Evolutionary conservation across 1,140 invertebrate genomes (phyloP), one percentile per base, ranked within the genome.

Genomic region (Pseudomyrmex dendroicus): DNA sequence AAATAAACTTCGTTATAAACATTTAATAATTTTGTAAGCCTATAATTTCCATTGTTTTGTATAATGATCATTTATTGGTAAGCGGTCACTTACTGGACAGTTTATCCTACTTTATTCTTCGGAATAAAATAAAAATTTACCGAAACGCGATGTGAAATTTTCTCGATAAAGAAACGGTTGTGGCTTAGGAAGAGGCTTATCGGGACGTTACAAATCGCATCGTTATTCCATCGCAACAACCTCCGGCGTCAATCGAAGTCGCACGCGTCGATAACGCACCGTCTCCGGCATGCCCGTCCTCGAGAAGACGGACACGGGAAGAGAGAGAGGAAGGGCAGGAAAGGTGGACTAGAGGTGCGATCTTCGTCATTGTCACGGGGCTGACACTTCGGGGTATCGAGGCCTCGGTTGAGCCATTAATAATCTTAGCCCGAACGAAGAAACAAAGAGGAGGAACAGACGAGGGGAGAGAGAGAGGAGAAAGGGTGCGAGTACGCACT

Each of bases 381-480:
- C 84, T 88, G 85, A 87, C 80, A 89, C 89, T 86, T 74, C 61
- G 57, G 83, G 68, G 52, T 84, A 89, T 64, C 73, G 68, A 35
- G 67, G 48, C 83, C 77, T 80, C 72, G 84, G 86, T 84, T 82
- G 46, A 63, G 84, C 85, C 90, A 91, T 91, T 91, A 90, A 91
- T 92, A 91, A 92, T 89, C 89, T 78, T 86, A 89, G 88, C 72
- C 80, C 83, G 86, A 89, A 90, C 90, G 87, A 84, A 90, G 78
- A 87, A 90, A 89, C 74, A 86, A 89, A 89, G 87, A 83, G 54
- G 57, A 46, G 74, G 62, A 63, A 13, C 44, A 46, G 35, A 46
- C 20, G 0, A n/a, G n/a, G 66, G 61, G 46, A 2, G 61, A 78
- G 52, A 35, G 57, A 52, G 61, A 78, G 52, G 15, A 52, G 56